phyloP scores from a whole-genome alignment of 2,113 vertebrate species.

The Esox niger region DNA sequence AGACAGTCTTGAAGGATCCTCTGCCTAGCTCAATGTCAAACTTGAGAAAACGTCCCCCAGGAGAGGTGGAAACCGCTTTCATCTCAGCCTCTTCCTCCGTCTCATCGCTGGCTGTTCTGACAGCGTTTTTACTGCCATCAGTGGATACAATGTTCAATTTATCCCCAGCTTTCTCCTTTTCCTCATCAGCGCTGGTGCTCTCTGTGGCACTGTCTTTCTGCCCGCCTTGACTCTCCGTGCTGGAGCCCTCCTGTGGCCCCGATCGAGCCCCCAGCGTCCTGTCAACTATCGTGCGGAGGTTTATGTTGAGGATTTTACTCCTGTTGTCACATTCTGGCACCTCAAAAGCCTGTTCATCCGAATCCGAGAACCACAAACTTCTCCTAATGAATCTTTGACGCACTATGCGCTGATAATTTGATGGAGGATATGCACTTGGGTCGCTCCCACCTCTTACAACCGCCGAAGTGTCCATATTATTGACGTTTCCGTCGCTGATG shows the following conservation, averaged over 20 bases:
- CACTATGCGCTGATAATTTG: constrained; percentile 66
- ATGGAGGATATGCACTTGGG: constrained; percentile 56
- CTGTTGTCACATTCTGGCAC: constrained; percentile 69
- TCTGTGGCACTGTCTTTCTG: constrained; percentile 59
- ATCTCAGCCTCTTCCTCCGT: constrained; percentile 91
- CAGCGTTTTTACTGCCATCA: constrained; percentile 62
- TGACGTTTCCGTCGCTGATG: constrained; percentile 45
- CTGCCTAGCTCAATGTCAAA: constrained; percentile 94
- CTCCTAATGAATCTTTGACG: constrained; percentile 86
- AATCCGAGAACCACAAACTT: constrained; percentile 87
- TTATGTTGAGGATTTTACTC: constrained; percentile 58
- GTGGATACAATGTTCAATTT: constrained; percentile 47
- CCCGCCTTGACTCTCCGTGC: constrained; percentile 56
- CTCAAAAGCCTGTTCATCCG: constrained; percentile 81
- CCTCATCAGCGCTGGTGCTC: constrained; percentile 57
- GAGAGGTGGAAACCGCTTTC: constrained; percentile 91
- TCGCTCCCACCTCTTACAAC: constrained; percentile 65
- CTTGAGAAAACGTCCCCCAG: constrained; percentile 90
- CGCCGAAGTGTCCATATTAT: constrained; percentile 54
- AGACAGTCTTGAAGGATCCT: constrained; percentile 95
- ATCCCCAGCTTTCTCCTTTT: constrained; percentile 63
- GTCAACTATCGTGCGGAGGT: constrained; percentile 68
- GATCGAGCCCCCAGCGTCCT: constrained; percentile 58
- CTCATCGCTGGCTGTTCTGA: constrained; percentile 74
- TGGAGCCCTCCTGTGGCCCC: constrained; percentile 54